Base-by-base conservation (phyloP, 1,140 invertebrate species). In the Coptotermes formosanus region DNA sequence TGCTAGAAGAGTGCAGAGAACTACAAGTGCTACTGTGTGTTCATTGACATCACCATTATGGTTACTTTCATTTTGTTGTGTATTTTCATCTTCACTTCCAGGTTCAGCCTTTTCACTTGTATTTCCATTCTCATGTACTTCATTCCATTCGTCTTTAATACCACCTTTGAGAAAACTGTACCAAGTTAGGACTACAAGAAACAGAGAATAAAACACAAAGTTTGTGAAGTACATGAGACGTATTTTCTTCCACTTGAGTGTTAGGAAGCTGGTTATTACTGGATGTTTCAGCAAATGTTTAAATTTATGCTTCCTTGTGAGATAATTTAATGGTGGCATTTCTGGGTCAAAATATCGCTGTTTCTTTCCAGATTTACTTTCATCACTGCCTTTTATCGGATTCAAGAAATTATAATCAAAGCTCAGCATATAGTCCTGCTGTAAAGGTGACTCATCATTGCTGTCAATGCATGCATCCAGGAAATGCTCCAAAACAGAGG, bases 391-490 rank as follows among this genome's bases (percentile, higher is more conserved):
- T 11, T n/a, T 75, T 83, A 92, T 91, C 82, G 93, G 94, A 84
- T 94, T 93, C 9, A 97, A 89, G 88, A 95, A 95, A 84, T 91
- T 93, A 88, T 95, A 97, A 89, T 96, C 93, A 86, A 96, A 94
- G 84, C 93, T 93, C 25, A 96, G 94, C 89, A 94, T 93, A 88
- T 94, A 95, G 86, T 93, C 91, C 82, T 93, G 92, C 75, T 90
- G 91, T 23, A 94, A 94, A 84, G 93, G 94, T 19, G 92, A 91
- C 38, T 32, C 55, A 32, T 88, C 93, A 84, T 94, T 94, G 8
- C 92, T 93, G 45, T 91, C 91, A 38, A 96, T 90, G 88, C 95
- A 96, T 84, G 93, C 92, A 89, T 97, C 94, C 23, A 97, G 92
- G 89, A 94, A 95, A 55, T 93, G 91, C 89, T 95, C 93, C 11